Evolutionary conservation across 2,888 invertebrate species (phyloP).

Genomic region (Hydroisotoma schaefferi): DNA sequence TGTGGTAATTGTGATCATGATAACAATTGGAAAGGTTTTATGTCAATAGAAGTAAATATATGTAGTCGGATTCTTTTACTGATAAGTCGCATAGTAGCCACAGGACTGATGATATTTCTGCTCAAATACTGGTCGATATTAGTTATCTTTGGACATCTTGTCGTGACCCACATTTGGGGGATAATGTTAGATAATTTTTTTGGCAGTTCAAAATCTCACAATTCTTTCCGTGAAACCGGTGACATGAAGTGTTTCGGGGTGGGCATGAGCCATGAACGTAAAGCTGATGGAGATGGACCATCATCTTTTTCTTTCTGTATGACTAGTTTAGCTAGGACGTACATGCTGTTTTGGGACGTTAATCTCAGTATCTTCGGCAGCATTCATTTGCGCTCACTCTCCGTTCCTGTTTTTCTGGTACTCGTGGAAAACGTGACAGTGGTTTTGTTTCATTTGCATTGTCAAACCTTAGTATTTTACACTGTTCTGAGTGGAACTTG

Average conservation of each 20-base stretch:
- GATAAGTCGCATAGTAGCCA: slow-evolving; percentile 9
- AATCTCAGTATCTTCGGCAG: slow-evolving; percentile 18
- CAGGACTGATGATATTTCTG: not conserved
- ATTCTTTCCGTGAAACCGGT: not conserved
- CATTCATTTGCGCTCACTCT: slow-evolving; percentile 30
- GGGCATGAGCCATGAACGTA: not conserved
- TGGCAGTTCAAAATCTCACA: not conserved
- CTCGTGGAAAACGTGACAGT: slow-evolving; percentile 40
- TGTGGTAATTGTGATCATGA: not conserved
- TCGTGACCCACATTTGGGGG: slow-evolving; percentile 27
- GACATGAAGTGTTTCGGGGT: not conserved
- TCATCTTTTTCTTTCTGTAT: no score
- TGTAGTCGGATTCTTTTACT: slow-evolving; percentile 8
- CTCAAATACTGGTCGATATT: slow-evolving; percentile 4
- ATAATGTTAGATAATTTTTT: slow-evolving; percentile 1
- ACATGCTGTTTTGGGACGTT: slow-evolving; percentile 47
- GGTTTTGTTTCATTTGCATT: slow-evolving; percentile 34
- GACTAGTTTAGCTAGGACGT: slow-evolving; percentile 26
- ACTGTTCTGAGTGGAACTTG: slow-evolving; percentile 35
- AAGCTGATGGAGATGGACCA: not conserved
- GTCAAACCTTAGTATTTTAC: slow-evolving; percentile 21
- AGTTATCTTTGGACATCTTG: not conserved
- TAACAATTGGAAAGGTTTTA: not conserved
- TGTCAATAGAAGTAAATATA: slow-evolving; percentile 2
- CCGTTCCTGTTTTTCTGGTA: slow-evolving; percentile 41